Evolutionary conservation across 2,888 invertebrate species (phyloP), one percentile per base, ranked within the genome.

Genomic region (Romanomermis culicivorax): DNA sequence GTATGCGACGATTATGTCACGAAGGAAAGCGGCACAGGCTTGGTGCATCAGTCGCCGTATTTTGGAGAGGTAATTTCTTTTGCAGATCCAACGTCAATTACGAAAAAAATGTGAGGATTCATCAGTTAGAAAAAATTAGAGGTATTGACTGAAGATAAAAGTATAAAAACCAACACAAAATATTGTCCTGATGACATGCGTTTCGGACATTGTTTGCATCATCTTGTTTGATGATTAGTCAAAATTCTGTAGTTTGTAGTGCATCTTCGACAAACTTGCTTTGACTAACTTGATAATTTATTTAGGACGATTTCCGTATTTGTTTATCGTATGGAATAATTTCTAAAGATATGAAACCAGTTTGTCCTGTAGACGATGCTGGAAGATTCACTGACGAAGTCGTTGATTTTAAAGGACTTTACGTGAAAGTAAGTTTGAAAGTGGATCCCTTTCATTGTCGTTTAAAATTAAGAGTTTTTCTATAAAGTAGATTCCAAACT

Each of bases 11-110:
- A 76, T 4, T 97, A 97, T 71, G 95, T 99, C 0, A 89, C 89
- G 0, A 80, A 86, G 57, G 95, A 93, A 64, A 84, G 86, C 58
- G 97, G 97, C 74, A 95, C 95, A 14, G 95, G 95, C 25, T 77
- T 95, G 60, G 97, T 99, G 25, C 97, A 97, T 69, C 91, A 93
- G 73, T 87, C 97, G 1, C 91, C 97, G 4, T 97, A 93, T 71
- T 97, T 97, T 74, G 97, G 97, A 63, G 97, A 77, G 70, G 74
- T 73, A 47, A 23, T 52, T 26, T n/a, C n/a, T n/a, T n/a, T n/a
- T n/a, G 29, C n/a, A 27, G 26, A 42, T 29, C 51, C 29, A 25
- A 2, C 3, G 20, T 11, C 1, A 27, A 11, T 26, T 11, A 27
- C 7, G 4, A 29, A 47, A 11, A 20, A 47, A 4, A 24, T 4